Percentiles rank a stretch among this genome's conserved stretches.
Conservation (phyloP, 1,140 invertebrate species). For the Ptiloglossa arizonensis region DNA sequence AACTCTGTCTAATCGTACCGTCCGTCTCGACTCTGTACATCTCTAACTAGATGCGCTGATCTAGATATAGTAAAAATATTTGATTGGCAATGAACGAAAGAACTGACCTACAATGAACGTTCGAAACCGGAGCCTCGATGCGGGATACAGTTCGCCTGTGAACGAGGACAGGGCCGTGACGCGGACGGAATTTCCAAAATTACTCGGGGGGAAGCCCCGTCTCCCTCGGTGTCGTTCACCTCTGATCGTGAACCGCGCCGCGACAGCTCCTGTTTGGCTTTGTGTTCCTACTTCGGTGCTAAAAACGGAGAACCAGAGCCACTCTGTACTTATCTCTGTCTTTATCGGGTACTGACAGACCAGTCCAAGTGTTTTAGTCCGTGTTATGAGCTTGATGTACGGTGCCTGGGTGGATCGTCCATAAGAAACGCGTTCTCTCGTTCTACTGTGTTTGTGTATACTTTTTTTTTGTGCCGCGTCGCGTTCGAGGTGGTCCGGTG, state of each 20-base stretch:
- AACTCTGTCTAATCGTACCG: no score
- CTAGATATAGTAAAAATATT: no score
- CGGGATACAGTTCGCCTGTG: background rate
- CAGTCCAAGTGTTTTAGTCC: constrained; percentile 23
- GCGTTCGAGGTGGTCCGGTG: no score
- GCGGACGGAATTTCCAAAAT: constrained; percentile 64
- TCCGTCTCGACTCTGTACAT: no score
- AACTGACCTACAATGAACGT: constrained; percentile 21
- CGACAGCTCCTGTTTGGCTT: background rate
- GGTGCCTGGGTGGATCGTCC: background rate
- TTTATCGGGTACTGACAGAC: constrained; percentile 55
- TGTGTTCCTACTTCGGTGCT: constrained; percentile 31
- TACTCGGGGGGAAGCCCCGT: constrained; percentile 35
- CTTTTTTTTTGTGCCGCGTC: no score
- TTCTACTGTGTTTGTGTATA: no score
- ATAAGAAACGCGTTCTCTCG: background rate
- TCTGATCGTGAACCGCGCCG: constrained; percentile 42
- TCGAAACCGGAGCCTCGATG: constrained; percentile 34
- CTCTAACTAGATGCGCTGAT: no score
- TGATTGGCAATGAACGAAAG: background rate
- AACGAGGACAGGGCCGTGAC: constrained; percentile 43
- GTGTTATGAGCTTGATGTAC: constrained; percentile 27
- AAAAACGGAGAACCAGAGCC: constrained; percentile 46
- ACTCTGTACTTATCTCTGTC: constrained; percentile 54
- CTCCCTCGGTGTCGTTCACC: constrained; percentile 59